phyloP scores from a whole-genome alignment of 2,113 vertebrate species.

The Pseudonaja textilis region DNA sequence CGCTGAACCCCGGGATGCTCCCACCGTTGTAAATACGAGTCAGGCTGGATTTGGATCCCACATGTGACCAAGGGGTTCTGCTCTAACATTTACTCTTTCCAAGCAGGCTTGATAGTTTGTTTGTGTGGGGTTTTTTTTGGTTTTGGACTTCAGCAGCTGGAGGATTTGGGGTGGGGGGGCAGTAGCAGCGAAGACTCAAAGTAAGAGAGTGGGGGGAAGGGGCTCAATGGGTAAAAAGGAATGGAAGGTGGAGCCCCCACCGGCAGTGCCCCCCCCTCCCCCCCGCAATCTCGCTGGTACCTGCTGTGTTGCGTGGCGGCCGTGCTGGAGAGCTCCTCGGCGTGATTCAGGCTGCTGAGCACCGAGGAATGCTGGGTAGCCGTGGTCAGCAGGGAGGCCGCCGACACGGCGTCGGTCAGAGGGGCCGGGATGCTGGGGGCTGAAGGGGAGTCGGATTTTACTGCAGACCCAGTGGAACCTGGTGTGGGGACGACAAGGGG shows the following conservation, averaged over 20 bases:
- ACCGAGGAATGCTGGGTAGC: constrained; percentile 81
- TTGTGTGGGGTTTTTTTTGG: too few species aligned
- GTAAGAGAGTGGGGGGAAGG: too few species aligned
- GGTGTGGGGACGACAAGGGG: rapidly evolving
- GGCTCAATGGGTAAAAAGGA: neutral
- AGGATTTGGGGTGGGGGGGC: too few species aligned
- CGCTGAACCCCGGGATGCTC: too few species aligned
- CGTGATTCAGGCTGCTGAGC: constrained; percentile 80
- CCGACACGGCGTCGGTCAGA: constrained; percentile 79
- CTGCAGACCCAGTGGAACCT: constrained; percentile 83
- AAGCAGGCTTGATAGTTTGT: too few species aligned
- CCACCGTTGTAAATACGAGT: too few species aligned
- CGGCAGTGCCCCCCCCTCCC: neutral
- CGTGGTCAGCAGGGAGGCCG: constrained; percentile 80
- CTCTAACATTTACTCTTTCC: too few species aligned
- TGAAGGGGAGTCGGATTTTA: constrained; percentile 79
- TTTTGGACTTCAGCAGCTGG: too few species aligned
- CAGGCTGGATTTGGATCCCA: too few species aligned
- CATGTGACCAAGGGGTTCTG: too few species aligned
- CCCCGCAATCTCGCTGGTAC: constrained; percentile 49
- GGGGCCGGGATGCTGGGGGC: constrained; percentile 80
- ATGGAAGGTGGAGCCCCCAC: too few species aligned
- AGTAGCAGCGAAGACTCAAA: too few species aligned
- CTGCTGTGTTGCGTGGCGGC: constrained; percentile 86
- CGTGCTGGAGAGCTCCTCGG: constrained; percentile 82